Base-by-base conservation (phyloP, 2,797 vertebrate species). In the Carapus acus region DNA sequence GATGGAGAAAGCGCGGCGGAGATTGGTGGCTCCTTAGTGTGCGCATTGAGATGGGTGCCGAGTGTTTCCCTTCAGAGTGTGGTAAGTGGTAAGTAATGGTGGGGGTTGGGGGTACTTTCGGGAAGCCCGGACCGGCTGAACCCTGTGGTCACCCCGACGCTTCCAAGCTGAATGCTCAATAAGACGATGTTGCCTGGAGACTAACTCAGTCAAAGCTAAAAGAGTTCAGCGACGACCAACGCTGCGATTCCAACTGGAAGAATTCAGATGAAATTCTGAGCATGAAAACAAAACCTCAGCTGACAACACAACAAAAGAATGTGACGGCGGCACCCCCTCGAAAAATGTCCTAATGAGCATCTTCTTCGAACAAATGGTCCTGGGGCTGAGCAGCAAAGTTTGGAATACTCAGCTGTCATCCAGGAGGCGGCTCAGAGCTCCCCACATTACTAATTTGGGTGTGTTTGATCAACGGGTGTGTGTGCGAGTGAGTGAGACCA, bases 381-480 rank as follows among this genome's bases (percentile, higher is more conserved):
- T 16, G 50, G 58, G 62, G 55, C 43, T 49, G 44, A 57, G 43
- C 9, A 31, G 33, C 5, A 2, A 48, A 59, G 37, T 51, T 54
- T 15, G 62, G 50, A 72, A 52, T 51, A 53, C 65, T 77, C 80
- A 82, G 81, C 83, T 81, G 80, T 72, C 67, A 46, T 51, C 53
- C 42, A 69, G 58, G 47, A 59, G 67, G 54, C 49, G 37, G 69
- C 64, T 21, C 54, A 2, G 38, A 69, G 79, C 76, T 84, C 78
- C 53, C 68, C 61, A 71, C 83, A 85, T 87, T 74, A 74, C 75
- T 73, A 69, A 79, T 79, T 73, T 59, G 76, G 79, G 81, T 70
- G 79, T 74, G 77, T 79, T 77, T 77, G 62, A 81, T 78, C 58
- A 67, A 66, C 55, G 51, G 60, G 24, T 27, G 24, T 27, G 24